These are phyloP conservation scores for Tychaedon coryphoeus DNA, from an alignment of 2,113 vertebrate genomes.

Conservation along the genomic window DNA sequence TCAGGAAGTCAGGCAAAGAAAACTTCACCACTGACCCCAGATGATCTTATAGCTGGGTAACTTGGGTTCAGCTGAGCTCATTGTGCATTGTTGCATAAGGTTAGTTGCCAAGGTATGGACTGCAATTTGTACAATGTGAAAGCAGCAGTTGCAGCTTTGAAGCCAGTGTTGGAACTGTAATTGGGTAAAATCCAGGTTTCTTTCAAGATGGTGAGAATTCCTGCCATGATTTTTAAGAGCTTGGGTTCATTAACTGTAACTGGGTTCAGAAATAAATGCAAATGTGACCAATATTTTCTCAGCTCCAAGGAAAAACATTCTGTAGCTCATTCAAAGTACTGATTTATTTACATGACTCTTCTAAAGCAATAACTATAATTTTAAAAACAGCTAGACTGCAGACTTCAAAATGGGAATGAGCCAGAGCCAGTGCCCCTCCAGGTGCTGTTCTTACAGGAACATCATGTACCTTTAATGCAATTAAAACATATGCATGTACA, in stretches of 20 bases:
- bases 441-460: background rate
- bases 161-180: background rate
- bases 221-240: background rate
- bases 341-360: background rate
- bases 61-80: background rate
- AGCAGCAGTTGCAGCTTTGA: background rate
- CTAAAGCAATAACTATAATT: background rate
- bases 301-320: background rate
- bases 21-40: background rate
- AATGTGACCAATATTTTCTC: background rate
- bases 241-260: background rate
- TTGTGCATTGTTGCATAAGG: background rate
- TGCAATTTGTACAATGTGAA: background rate
- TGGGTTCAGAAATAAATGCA: background rate
- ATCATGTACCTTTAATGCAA: background rate
- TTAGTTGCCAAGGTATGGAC: background rate
- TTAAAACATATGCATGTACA: background rate
- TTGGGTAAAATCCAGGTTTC: background rate
- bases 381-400: background rate
- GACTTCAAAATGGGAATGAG: background rate
- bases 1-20: background rate
- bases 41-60: background rate
- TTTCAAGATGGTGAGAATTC: background rate
- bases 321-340: background rate
- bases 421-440: background rate